Percentiles rank a stretch among this genome's conserved stretches.
These are phyloP conservation scores for Heliothis virescens DNA, from an alignment of 1,140 invertebrate genomes.

Conservation along the genomic window DNA sequence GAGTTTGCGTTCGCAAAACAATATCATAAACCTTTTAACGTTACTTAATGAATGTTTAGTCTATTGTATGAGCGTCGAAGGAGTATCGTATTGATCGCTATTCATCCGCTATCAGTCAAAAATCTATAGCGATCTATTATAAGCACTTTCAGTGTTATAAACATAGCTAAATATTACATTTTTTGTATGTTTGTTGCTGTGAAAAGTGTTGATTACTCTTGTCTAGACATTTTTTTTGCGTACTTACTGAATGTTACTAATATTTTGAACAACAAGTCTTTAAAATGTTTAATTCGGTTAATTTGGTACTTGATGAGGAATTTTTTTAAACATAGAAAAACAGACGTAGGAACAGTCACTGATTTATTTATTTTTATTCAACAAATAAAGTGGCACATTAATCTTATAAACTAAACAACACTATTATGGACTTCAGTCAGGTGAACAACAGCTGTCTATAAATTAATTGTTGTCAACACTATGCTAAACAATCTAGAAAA, in stretches of 20 bases:
- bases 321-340: not conserved
- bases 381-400: slow-evolving; percentile 6
- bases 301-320: not conserved
- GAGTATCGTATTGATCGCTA: slow-evolving; percentile 42
- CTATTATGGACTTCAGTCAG: not conserved
- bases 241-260: not conserved
- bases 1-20: slow-evolving; percentile 15
- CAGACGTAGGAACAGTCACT: not conserved
- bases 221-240: slow-evolving; percentile 6
- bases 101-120: slow-evolving; percentile 41
- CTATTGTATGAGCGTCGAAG: slow-evolving; percentile 58
- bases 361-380: slow-evolving; percentile 17
- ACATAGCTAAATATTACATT: not conserved
- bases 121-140: slow-evolving; percentile 5
- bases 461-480: too few relatives aligned
- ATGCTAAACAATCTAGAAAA: too few relatives aligned
- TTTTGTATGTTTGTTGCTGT: not conserved
- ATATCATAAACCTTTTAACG: slow-evolving; percentile 52
- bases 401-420: slow-evolving; percentile 22
- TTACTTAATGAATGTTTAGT: slow-evolving; percentile 66
- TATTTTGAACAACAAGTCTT: not conserved
- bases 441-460: not conserved
- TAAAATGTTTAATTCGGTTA: not conserved
- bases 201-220: slow-evolving; percentile 3
- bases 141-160: slow-evolving; percentile 1